phyloP scores from a whole-genome alignment of 2,113 vertebrate species.

The Boulengeromyrus knoepffleri region DNA sequence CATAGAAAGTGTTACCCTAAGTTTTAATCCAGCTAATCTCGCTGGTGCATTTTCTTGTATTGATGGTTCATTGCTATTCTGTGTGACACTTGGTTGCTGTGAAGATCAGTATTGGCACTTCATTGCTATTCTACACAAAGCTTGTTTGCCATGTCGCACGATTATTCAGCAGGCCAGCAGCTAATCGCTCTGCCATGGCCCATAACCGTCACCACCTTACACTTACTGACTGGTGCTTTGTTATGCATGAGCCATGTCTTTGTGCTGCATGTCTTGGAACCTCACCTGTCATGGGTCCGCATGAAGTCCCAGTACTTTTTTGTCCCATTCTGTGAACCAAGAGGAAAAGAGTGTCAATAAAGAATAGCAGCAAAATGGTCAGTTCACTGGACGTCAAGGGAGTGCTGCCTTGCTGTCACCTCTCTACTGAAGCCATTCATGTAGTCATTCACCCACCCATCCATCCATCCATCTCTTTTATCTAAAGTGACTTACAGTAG shows the following conservation, averaged over 20 bases:
- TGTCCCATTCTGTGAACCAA: slow-evolving; percentile 68
- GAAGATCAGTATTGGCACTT: not conserved
- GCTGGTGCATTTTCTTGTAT: not conserved
- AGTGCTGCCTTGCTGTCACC: not conserved
- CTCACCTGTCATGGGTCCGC: slow-evolving; percentile 83
- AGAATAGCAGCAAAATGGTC: slow-evolving; percentile 7
- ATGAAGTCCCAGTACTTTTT: slow-evolving; percentile 87
- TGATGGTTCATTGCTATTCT: not conserved
- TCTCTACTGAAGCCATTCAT: not conserved
- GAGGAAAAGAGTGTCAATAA: slow-evolving; percentile 20
- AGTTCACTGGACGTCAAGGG: not conserved
- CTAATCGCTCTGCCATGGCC: not conserved
- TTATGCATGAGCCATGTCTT: not conserved
- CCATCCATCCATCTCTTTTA: not conserved
- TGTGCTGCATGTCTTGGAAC: not conserved
- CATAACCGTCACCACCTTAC: not conserved
- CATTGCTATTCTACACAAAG: not conserved
- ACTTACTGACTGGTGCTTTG: not conserved
- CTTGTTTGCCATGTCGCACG: not conserved
- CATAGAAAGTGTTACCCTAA: not conserved
- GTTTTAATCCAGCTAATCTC: not conserved
- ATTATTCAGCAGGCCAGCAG: not conserved
- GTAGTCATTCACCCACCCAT: not conserved
- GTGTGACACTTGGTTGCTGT: not conserved
- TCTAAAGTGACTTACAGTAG: not conserved